These are phyloP conservation scores for Agraylea sexmaculata DNA, from an alignment of 1,140 invertebrate genomes.

Conservation along the genomic window DNA sequence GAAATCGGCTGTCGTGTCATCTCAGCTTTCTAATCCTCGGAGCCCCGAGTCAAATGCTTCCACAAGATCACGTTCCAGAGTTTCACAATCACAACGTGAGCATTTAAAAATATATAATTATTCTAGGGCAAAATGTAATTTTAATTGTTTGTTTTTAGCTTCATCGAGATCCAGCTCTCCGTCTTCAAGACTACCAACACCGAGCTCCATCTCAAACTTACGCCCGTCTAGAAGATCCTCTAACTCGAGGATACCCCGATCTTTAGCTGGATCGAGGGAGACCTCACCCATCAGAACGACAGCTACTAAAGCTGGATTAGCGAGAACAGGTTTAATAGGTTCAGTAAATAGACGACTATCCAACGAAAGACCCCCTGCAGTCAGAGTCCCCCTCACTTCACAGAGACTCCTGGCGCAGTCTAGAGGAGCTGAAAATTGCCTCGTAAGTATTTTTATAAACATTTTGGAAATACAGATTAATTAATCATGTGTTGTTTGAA, in stretches of 20 bases:
- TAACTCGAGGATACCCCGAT: constrained; percentile 64
- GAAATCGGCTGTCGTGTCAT: constrained; percentile 35
- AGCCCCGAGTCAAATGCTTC: constrained; percentile 53
- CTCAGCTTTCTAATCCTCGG: constrained; percentile 40
- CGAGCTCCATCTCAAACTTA: constrained; percentile 23
- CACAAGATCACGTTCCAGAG: constrained; percentile 47
- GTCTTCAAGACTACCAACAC: constrained; percentile 62
- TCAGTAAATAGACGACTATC: constrained; percentile 26
- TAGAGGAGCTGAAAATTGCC: constrained; percentile 62
- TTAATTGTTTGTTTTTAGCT: constrained; percentile 38
- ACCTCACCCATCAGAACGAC: constrained; percentile 43
- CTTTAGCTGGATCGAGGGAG: constrained; percentile 54
- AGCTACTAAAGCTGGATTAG: constrained; percentile 11
- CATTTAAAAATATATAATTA: constrained; percentile 19
- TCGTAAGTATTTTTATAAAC: constrained; percentile 10
- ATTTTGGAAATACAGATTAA: not conserved
- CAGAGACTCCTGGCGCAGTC: constrained; percentile 78
- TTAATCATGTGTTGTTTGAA: not conserved
- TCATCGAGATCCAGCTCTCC: constrained; percentile 79
- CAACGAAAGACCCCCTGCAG: constrained; percentile 39
- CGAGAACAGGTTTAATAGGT: constrained; percentile 19
- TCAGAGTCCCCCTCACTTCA: constrained; percentile 41
- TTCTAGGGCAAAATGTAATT: constrained; percentile 1
- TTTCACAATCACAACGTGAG: constrained; percentile 87
- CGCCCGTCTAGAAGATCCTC: constrained; percentile 41